These are phyloP conservation scores for Tryphoninae sp. DNA, from an alignment of 2,888 invertebrate species.

Conservation along the genomic window DNA sequence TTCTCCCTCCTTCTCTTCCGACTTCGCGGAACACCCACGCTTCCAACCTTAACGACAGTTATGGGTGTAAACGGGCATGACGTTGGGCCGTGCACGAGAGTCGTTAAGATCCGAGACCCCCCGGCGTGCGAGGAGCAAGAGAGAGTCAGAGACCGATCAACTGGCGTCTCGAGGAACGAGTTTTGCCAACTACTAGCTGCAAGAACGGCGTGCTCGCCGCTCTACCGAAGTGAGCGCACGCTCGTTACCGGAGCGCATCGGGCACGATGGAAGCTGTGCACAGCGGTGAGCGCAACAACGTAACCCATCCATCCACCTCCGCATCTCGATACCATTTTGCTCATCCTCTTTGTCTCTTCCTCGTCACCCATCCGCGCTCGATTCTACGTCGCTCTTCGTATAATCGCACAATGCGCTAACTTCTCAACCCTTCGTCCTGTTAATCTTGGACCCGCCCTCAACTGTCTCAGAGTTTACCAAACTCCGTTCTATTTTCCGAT, in stretches of 20 bases:
- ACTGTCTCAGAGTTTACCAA: no score
- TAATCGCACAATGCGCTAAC: neutral
- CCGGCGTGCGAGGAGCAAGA: conserved; percentile 70
- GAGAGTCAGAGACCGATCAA: conserved; percentile 72
- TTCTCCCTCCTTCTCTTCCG: conserved; percentile 8
- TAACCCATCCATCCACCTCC: conserved; percentile 15
- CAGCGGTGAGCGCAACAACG: conserved; percentile 22
- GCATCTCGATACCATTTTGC: conserved; percentile 22
- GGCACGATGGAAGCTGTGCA: neutral
- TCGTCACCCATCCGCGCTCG: neutral
- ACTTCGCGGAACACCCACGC: conserved; percentile 73
- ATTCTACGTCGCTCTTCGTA: neutral
- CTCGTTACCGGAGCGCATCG: conserved; percentile 22
- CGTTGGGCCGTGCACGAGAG: conserved; percentile 73
- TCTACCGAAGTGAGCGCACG: conserved; percentile 12
- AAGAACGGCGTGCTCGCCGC: conserved; percentile 40
- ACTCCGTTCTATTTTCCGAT: no score
- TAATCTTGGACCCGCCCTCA: neutral
- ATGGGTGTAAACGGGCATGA: conserved; percentile 76
- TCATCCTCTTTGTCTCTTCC: neutral
- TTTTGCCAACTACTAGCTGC: conserved; percentile 73
- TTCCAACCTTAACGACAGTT: conserved; percentile 75
- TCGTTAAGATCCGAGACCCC: conserved; percentile 75
- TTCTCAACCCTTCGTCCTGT: neutral
- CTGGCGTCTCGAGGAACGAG: conserved; percentile 71